These are phyloP conservation scores for Sceloporus tristichus DNA, from an alignment of 2,113 vertebrate species.

Conservation along the genomic window DNA sequence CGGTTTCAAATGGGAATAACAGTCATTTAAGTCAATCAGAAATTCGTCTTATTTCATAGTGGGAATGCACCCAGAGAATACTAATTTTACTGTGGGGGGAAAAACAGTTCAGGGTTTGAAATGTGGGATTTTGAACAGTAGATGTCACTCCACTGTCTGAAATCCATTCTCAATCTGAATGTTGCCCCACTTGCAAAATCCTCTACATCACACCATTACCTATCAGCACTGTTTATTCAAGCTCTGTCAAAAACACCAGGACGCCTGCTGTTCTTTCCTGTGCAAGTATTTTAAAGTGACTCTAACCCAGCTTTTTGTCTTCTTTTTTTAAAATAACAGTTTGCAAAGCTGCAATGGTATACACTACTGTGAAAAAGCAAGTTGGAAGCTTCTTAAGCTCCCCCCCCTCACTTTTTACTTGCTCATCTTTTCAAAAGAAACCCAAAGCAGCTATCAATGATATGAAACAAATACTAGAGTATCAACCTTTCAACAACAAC, in stretches of 20 bases:
- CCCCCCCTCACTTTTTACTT: background rate
- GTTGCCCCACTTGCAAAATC: background rate
- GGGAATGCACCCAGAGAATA: no score
- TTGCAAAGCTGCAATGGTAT: background rate
- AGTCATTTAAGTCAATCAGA: no score
- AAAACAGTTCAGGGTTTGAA: background rate
- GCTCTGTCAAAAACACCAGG: background rate
- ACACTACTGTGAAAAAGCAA: background rate
- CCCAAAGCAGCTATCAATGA: background rate
- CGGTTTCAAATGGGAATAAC: no score
- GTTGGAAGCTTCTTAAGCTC: background rate
- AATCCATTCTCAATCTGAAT: background rate
- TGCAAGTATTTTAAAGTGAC: background rate
- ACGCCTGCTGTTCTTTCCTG: background rate
- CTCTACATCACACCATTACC: background rate
- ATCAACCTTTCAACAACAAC: background rate
- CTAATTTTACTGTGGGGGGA: background rate
- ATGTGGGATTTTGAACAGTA: slow-evolving; percentile 25
- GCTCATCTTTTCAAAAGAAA: background rate
- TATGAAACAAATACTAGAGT: background rate
- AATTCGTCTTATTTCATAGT: no score
- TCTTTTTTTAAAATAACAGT: background rate
- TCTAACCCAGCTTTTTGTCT: background rate
- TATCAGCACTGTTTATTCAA: no score
- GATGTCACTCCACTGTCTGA: slow-evolving; percentile 52